These are phyloP conservation scores for Quadroppia sp. DNA, from an alignment of 2,888 invertebrate genomes.

Conservation along the genomic window DNA sequence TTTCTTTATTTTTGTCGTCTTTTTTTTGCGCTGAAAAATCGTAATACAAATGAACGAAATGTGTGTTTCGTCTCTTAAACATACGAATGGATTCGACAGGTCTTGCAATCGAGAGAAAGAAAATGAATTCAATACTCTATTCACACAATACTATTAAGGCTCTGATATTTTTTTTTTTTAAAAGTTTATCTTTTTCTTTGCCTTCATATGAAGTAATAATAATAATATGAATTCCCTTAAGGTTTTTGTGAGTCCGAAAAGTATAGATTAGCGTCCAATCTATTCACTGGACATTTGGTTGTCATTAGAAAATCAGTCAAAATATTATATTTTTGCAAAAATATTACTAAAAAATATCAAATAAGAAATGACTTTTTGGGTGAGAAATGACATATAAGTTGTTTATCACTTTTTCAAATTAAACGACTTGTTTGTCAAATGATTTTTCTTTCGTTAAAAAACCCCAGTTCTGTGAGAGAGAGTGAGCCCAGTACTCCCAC, in stretches of 20 bases:
- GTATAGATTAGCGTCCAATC: background rate
- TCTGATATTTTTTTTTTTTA: background rate
- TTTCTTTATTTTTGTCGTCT: background rate
- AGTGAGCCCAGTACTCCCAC: slow-evolving; percentile 22
- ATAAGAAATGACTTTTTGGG: background rate
- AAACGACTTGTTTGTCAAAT: slow-evolving; percentile 29
- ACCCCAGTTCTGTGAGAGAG: background rate
- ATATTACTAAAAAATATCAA: background rate
- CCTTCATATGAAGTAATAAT: no score
- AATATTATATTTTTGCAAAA: background rate
- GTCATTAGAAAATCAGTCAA: slow-evolving; percentile 8
- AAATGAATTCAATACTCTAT: background rate
- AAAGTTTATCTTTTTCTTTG: background rate
- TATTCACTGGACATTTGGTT: background rate
- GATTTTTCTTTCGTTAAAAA: background rate
- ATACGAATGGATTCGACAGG: slow-evolving; percentile 15
- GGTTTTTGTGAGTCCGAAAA: background rate
- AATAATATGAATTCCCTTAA: background rate
- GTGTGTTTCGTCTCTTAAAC: background rate
- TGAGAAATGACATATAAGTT: background rate
- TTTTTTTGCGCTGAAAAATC: no score
- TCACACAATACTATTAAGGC: background rate
- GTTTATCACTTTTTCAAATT: slow-evolving; percentile 31
- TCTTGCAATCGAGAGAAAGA: background rate
- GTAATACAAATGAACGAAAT: slow-evolving; percentile 14